Evolutionary conservation across 2,113 vertebrate species (phyloP).

Genomic region (Passer montanus): DNA sequence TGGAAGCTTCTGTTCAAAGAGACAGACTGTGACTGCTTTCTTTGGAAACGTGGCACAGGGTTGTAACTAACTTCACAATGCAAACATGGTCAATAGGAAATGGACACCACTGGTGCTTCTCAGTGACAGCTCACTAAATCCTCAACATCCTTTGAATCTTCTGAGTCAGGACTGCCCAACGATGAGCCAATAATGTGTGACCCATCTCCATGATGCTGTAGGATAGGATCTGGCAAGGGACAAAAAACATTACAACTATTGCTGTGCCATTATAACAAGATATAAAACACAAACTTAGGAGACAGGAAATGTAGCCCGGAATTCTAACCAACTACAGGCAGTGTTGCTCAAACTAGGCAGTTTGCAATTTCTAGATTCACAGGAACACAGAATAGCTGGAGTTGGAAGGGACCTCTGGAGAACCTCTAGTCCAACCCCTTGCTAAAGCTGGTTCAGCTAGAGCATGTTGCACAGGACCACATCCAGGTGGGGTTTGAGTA

Average conservation of each 20-base stretch:
- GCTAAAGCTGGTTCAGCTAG: background rate
- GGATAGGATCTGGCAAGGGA: conserved; percentile 87
- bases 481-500: background rate
- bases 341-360: background rate
- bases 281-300: background rate
- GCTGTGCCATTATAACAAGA: background rate
- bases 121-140: conserved; percentile 78
- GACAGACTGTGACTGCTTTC: conserved; percentile 40
- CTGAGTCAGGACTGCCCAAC: conserved; percentile 75
- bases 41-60: conserved; percentile 61
- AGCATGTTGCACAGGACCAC: background rate
- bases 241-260: background rate
- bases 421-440: background rate
- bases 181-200: conserved; percentile 82
- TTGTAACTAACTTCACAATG: conserved; percentile 43
- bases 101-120: background rate
- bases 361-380: background rate
- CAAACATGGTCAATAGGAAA: conserved; percentile 23
- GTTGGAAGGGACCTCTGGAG: background rate
- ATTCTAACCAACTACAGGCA: background rate
- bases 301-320: background rate
- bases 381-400: background rate
- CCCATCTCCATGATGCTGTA: conserved; percentile 87
- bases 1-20: conserved; percentile 14
- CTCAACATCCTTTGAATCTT: conserved; percentile 79